Evolutionary conservation across 2,797 vertebrate species (phyloP), one percentile per base, ranked within the genome.

Genomic region (Dallia pectoralis): DNA sequence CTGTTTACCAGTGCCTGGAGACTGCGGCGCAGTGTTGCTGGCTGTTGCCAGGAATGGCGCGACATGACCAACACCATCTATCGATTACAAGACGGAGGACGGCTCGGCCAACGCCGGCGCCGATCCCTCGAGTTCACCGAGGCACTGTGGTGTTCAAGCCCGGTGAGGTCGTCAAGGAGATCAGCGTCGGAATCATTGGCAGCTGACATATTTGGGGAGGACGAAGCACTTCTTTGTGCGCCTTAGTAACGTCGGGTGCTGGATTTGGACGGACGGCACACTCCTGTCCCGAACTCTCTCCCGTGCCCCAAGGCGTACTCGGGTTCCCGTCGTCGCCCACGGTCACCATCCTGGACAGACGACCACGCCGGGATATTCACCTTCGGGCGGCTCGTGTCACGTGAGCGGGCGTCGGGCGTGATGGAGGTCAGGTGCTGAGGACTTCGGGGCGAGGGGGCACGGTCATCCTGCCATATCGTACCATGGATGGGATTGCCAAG

Each of bases 121-220:
- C 1, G 98, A 99, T 88, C n/a, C n/a, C 99, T 98, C 2, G 98
- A 99, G 87, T 99, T 99, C 89, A 96, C 96, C 2, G 98, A 99
- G 79, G 97, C 4, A 97, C 95, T 0, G 88, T 96, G 33, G 92
- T 98, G 61, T 94, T 99, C 89, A 99, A 99, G 74, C 95, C 97
- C 0, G 97, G 97, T 3, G 98, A 99, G 84, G 95, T 95, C 65
- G 89, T 96, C 80, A 98, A 96, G 85, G 98, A 99, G 80, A 96
- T 99, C 79, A 94, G 91, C 0, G 92, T 99, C n/a, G 98, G 98
- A 74, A 99, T 99, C 87, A 99, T 99, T 0, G 98, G 99, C 5
- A 97, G 99, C 29, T n/a, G 98, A 99, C 92, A 99, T 99, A 83
- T 99, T 99, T 70, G 98, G 99, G 85, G 98, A 99, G 89, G 98